These are phyloP conservation scores for Manduca sexta DNA, from an alignment of 1,140 invertebrate species.

Conservation along the genomic window DNA sequence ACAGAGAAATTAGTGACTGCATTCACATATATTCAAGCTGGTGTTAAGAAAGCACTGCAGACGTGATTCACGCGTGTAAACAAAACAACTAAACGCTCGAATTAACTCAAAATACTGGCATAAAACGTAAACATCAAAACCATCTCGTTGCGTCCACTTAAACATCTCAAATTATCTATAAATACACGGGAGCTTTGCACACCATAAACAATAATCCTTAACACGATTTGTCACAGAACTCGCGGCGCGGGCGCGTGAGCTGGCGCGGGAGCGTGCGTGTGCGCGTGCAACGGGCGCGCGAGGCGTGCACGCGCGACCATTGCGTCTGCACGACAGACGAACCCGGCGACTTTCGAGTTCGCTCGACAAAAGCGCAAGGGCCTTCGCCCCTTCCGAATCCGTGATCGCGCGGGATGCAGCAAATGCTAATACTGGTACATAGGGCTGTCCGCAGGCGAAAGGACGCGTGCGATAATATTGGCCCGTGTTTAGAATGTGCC, in stretches of 20 bases:
- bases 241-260: slow-evolving; percentile 18
- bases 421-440: slow-evolving; percentile 44
- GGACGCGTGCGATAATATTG: no score
- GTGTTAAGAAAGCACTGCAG: slow-evolving; percentile 30
- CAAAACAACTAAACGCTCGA: slow-evolving; percentile 43
- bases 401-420: slow-evolving; percentile 63
- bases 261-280: slow-evolving; percentile 25
- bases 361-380: slow-evolving; percentile 47
- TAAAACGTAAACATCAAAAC: slow-evolving; percentile 57
- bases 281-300: slow-evolving; percentile 29
- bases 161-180: slow-evolving; percentile 40
- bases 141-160: slow-evolving; percentile 46
- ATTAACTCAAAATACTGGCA: slow-evolving; percentile 45
- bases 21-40: slow-evolving; percentile 15
- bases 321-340: slow-evolving; percentile 54
- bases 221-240: slow-evolving; percentile 41
- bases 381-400: slow-evolving; percentile 65
- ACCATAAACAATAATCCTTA: slow-evolving; percentile 45
- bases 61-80: slow-evolving; percentile 57
- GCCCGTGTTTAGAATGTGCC: no score
- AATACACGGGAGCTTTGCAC: slow-evolving; percentile 42
- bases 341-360: slow-evolving; percentile 10
- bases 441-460: slow-evolving; percentile 17
- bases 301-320: slow-evolving; percentile 55
- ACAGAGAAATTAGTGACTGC: no score